Evolutionary conservation across 2,888 invertebrate genomes (phyloP).

Genomic region (Deilephila porcellus): DNA sequence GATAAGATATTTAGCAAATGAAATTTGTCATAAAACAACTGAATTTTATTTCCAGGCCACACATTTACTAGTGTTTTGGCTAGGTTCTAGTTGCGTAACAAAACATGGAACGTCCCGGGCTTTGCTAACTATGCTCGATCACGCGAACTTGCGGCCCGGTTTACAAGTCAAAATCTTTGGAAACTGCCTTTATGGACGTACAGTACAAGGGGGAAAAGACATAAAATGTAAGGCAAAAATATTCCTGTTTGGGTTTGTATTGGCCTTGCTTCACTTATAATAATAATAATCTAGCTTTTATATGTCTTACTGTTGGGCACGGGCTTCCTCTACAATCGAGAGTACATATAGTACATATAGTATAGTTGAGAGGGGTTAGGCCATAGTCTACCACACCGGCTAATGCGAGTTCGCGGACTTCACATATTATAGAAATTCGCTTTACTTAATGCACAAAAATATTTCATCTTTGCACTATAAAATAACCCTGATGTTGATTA

Average conservation of each 20-base stretch:
- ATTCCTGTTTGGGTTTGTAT: no score
- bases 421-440: no score
- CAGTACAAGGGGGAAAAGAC: neutral
- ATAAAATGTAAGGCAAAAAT: neutral
- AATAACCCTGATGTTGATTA: neutral
- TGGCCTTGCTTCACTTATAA: no score
- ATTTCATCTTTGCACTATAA: neutral
- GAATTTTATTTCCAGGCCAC: neutral
- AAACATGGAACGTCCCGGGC: neutral
- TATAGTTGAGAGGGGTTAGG: no score
- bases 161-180: neutral
- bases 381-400: no score
- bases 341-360: no score
- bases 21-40: neutral
- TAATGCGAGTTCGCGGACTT: no score
- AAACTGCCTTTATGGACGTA: neutral
- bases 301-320: no score
- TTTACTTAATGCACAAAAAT: no score
- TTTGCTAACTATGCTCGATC: slow-evolving; percentile 10
- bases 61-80: slow-evolving; percentile 5
- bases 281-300: no score
- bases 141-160: neutral
- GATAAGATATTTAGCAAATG: neutral
- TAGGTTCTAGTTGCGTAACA: slow-evolving; percentile 2
- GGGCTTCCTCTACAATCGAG: no score